Percentiles rank a stretch among this genome's conserved stretches.
These are phyloP conservation scores for Diachasma alloeum DNA, from an alignment of 1,140 invertebrate genomes.

Conservation along the genomic window DNA sequence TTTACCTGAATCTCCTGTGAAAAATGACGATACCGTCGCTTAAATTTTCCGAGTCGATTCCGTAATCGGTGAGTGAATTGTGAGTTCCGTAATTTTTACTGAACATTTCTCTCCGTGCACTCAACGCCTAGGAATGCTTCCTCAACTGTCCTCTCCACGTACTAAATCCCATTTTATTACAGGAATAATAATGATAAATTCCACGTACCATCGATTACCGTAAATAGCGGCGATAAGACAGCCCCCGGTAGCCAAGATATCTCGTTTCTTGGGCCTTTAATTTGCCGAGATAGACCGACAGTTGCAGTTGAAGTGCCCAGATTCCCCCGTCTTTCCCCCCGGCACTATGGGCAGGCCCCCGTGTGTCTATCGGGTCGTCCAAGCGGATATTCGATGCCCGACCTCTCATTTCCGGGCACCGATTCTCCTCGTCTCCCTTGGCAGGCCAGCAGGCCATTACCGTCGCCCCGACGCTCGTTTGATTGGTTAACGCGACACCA, in stretches of 20 bases:
- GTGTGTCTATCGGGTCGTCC: neutral
- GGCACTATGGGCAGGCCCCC: neutral
- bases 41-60: too few species aligned
- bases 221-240: neutral
- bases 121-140: too few species aligned
- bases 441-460: constrained; percentile 1
- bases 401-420: constrained; percentile 4
- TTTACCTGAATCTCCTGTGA: too few species aligned
- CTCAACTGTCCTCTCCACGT: too few species aligned
- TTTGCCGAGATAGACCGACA: neutral
- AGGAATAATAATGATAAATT: too few species aligned
- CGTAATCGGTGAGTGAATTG: too few species aligned
- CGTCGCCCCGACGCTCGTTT: neutral
- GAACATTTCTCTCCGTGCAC: too few species aligned
- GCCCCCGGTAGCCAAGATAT: neutral
- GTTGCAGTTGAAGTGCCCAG: too few species aligned
- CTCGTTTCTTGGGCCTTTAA: neutral
- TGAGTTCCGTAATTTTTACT: too few species aligned
- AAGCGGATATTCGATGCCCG: constrained; percentile 9
- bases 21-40: too few species aligned
- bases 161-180: too few species aligned
- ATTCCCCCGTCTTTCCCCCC: neutral
- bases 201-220: too few species aligned
- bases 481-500: constrained; percentile 7
- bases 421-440: neutral